A percentile compares a stretch with the other conserved stretches of the same genome.
These are phyloP conservation scores for Megamerina dolium DNA, from an alignment of 2,888 invertebrate species.

Conservation along the genomic window DNA sequence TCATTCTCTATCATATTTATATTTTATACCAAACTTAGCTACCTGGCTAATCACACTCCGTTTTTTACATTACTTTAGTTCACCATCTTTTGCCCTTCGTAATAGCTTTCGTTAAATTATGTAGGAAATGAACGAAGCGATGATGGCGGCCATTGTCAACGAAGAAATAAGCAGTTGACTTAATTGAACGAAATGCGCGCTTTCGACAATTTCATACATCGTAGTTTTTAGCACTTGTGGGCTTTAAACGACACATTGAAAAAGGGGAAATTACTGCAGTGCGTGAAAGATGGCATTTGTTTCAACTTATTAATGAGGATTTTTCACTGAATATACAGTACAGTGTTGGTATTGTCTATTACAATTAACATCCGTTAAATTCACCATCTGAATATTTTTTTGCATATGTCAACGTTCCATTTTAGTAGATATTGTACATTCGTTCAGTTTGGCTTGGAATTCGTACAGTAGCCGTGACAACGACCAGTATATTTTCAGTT, in stretches of 20 bases:
- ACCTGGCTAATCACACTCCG: no score
- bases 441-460: conserved; percentile 25
- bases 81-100: no score
- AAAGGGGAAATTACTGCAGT: neutral
- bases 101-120: conserved; percentile 5
- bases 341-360: conserved; percentile 20
- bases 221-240: neutral
- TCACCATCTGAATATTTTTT: no score
- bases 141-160: conserved; percentile 8
- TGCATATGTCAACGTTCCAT: no score
- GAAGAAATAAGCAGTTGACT: neutral
- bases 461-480: conserved; percentile 27
- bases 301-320: neutral
- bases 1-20: no score
- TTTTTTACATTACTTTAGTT: no score
- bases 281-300: neutral
- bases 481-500: neutral
- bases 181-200: neutral
- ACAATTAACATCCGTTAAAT: conserved; percentile 8
- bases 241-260: neutral
- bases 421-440: no score
- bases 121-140: conserved; percentile 7
- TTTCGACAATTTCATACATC: conserved; percentile 1
- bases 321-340: conserved; percentile 7
- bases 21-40: no score